Evolutionary conservation across 1,140 invertebrate genomes (phyloP).

Genomic region (Drosophila persimilis): DNA sequence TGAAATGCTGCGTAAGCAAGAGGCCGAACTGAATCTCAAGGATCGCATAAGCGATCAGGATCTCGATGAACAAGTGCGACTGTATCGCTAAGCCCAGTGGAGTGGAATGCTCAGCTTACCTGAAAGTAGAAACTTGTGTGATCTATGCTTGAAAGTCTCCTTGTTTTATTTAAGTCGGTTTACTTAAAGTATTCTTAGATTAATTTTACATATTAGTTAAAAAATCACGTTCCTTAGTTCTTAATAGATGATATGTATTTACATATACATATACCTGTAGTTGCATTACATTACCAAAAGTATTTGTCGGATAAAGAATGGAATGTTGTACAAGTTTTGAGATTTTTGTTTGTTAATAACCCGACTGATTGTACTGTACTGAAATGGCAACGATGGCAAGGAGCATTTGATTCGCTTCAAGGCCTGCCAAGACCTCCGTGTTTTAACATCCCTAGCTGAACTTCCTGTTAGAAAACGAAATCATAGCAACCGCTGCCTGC

Average conservation of each 20-base stretch:
- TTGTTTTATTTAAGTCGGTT: neutral
- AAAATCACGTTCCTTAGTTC: conserved; percentile 27
- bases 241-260: conserved; percentile 14
- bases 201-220: conserved; percentile 13
- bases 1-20: conserved; percentile 72
- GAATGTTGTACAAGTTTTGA: conserved; percentile 1
- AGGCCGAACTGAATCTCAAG: conserved; percentile 72
- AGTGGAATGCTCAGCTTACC: conserved; percentile 20
- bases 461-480: neutral
- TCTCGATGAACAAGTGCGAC: conserved; percentile 68
- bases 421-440: too few species aligned
- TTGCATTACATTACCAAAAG: conserved; percentile 10
- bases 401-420: too few species aligned
- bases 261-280: conserved; percentile 7
- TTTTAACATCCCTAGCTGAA: too few species aligned
- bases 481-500: conserved; percentile 54
- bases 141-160: conserved; percentile 37
- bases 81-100: conserved; percentile 58
- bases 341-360: neutral
- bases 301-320: conserved; percentile 17
- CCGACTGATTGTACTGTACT: too few species aligned
- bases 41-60: conserved; percentile 75
- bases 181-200: neutral
- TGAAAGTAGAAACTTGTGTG: conserved; percentile 36
- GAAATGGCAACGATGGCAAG: too few species aligned